A percentile compares a stretch with the other conserved stretches of the same genome.
These are phyloP conservation scores for Pteromalus puparum DNA, from an alignment of 1,140 invertebrate species.

Conservation along the genomic window DNA sequence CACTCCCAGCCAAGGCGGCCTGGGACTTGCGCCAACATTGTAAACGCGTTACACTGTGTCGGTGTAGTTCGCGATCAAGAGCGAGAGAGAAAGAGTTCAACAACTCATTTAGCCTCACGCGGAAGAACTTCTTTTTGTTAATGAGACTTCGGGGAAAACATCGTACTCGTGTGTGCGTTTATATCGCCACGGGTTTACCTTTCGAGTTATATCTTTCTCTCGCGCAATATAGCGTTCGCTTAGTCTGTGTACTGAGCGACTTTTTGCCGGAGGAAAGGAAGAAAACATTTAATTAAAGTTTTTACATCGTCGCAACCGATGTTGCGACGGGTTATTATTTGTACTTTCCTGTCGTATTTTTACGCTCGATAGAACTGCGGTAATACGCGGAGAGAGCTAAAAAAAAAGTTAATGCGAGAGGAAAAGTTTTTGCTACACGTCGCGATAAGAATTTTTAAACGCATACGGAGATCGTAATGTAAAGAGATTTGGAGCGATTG, in stretches of 20 bases:
- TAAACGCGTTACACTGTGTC: conserved; percentile 37
- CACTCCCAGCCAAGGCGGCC: neutral
- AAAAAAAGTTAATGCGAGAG: no score
- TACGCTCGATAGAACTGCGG: neutral
- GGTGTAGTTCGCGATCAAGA: conserved; percentile 33
- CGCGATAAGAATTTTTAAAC: neutral
- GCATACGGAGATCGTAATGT: neutral
- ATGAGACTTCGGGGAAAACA: neutral
- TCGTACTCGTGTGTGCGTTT: neutral
- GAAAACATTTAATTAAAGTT: neutral
- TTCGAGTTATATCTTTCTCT: conserved; percentile 23
- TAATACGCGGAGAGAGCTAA: neutral
- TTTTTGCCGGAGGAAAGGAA: neutral
- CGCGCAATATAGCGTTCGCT: neutral
- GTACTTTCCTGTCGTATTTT: neutral
- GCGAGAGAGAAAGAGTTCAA: conserved; percentile 16
- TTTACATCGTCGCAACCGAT: neutral
- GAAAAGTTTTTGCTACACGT: no score
- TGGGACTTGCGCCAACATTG: conserved; percentile 28
- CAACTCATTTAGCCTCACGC: conserved; percentile 36
- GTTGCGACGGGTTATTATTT: neutral
- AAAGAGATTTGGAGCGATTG: neutral
- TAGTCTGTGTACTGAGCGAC: neutral
- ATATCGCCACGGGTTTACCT: neutral
- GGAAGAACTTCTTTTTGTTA: conserved; percentile 26